phyloP scores from a whole-genome alignment of 2,888 invertebrate species.

The Carabus problematicus region DNA sequence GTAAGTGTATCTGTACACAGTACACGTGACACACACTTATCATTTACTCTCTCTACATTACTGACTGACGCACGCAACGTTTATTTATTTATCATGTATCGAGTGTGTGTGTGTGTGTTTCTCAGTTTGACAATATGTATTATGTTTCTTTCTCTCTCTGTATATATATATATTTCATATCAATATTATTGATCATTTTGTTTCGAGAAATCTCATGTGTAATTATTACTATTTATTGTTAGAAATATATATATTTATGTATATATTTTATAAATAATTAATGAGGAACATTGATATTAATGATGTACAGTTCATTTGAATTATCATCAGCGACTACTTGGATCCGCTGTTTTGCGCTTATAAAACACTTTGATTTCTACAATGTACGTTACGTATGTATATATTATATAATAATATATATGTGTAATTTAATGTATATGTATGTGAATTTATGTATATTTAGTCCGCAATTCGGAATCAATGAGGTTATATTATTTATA shows the following conservation, averaged over 20 bases:
- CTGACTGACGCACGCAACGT: too few relatives aligned
- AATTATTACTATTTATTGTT: constrained; percentile 43
- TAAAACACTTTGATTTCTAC: constrained; percentile 39
- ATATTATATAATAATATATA: constrained; percentile 38
- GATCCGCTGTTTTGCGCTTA: constrained; percentile 30
- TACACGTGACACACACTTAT: constrained; percentile 1
- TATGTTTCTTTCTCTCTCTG: background rate
- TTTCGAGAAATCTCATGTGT: constrained; percentile 37
- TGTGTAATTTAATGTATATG: constrained; percentile 24
- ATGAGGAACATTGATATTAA: constrained; percentile 43
- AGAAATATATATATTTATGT: constrained; percentile 42
- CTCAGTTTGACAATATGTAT: too few relatives aligned
- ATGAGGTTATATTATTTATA: background rate
- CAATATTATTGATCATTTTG: constrained; percentile 37
- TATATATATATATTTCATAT: constrained; percentile 20
- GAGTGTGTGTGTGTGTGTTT: too few relatives aligned
- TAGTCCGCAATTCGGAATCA: too few relatives aligned
- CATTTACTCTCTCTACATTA: background rate
- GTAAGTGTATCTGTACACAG: constrained; percentile 47
- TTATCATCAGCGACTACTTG: constrained; percentile 25
- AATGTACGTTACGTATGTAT: constrained; percentile 29
- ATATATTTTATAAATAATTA: constrained; percentile 38
- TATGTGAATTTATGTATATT: background rate
- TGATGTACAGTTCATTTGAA: constrained; percentile 30
- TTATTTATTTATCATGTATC: too few relatives aligned